Evolutionary conservation across 2,888 invertebrate genomes (phyloP).

Genomic region (Chironomus tentans): DNA sequence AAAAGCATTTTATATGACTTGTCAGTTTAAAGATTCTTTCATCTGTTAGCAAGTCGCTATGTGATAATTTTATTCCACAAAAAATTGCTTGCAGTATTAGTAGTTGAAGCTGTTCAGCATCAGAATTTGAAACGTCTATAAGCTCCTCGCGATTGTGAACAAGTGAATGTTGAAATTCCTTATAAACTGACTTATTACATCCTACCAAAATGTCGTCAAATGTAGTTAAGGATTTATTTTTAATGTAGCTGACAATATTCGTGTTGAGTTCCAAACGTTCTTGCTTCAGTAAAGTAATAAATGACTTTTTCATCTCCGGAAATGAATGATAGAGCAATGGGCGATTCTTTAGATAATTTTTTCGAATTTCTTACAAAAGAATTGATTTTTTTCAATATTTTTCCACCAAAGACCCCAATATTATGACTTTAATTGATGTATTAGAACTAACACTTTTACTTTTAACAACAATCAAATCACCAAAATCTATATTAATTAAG

Average conservation of each 20-base stretch:
- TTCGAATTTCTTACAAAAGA: too few relatives aligned
- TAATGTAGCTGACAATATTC: not conserved
- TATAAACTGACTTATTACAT: not conserved
- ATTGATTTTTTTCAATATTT: too few relatives aligned
- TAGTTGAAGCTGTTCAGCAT: not conserved
- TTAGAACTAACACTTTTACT: too few relatives aligned
- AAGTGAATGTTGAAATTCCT: not conserved
- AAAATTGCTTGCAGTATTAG: conserved; percentile 5
- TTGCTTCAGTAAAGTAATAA: not conserved
- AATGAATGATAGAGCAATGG: conserved; percentile 8
- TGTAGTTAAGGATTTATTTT: not conserved
- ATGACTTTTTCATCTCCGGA: conserved; percentile 9
- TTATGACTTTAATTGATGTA: too few relatives aligned
- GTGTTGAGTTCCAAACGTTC: not conserved
- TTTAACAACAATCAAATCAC: too few relatives aligned
- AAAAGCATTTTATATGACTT: too few relatives aligned
- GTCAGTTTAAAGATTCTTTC: not conserved
- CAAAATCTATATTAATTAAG: too few relatives aligned
- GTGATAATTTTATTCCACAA: not conserved
- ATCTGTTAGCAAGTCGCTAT: not conserved
- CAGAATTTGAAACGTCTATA: not conserved
- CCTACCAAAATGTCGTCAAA: not conserved
- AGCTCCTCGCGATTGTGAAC: too few relatives aligned
- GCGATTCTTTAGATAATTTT: too few relatives aligned
- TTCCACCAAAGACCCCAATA: too few relatives aligned